phyloP scores from a whole-genome alignment of 2,113 vertebrate species.

The Pollimyrus isidori region DNA sequence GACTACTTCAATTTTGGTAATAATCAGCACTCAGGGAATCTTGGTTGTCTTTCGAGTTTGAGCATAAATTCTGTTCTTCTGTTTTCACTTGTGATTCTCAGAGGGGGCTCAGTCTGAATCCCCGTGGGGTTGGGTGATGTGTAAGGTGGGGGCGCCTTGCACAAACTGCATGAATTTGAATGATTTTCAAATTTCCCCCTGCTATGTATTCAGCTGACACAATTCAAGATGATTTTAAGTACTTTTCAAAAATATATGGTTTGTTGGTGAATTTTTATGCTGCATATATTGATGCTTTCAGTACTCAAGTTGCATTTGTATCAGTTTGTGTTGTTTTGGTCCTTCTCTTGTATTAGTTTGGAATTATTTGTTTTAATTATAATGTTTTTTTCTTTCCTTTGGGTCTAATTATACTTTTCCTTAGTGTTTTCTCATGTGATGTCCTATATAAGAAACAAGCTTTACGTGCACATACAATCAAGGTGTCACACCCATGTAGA shows the following conservation, averaged over 20 bases:
- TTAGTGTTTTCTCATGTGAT: background rate
- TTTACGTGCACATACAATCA: background rate
- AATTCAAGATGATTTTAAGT: background rate
- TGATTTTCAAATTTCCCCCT: background rate
- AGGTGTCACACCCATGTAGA: background rate
- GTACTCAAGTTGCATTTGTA: background rate
- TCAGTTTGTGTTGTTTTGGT: background rate
- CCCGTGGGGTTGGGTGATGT: background rate
- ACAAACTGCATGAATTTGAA: background rate
- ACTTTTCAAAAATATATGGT: background rate
- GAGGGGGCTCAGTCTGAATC: background rate
- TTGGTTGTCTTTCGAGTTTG: background rate
- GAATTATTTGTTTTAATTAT: background rate
- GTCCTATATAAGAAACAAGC: background rate
- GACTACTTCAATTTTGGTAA: background rate
- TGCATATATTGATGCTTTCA: background rate
- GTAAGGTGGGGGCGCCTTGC: background rate
- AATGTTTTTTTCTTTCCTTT: background rate
- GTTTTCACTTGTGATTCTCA: background rate
- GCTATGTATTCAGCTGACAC: background rate
- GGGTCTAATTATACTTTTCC: background rate
- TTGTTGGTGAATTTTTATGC: background rate
- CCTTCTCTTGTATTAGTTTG: background rate
- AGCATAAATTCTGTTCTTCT: background rate
- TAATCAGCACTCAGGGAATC: background rate